phyloP scores from a whole-genome alignment of 2,888 invertebrate genomes.

The Ophion ellenae region DNA sequence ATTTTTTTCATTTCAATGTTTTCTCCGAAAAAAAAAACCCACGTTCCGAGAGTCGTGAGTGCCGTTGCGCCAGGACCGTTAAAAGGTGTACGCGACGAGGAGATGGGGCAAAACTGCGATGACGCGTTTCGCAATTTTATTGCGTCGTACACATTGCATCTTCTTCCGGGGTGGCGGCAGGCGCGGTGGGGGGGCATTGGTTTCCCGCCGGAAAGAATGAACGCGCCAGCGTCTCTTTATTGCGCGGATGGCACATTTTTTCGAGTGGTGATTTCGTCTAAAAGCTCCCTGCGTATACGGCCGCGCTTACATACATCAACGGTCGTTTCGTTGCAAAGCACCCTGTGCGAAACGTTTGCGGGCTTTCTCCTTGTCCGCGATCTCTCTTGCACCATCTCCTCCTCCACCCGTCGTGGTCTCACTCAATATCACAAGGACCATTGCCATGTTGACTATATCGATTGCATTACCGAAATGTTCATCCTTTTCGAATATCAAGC shows the following conservation, averaged over 20 bases:
- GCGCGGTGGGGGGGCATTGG: not conserved
- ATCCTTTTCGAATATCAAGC: slow-evolving; percentile 25
- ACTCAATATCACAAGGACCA: slow-evolving; percentile 16
- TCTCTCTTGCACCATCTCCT: slow-evolving; percentile 13
- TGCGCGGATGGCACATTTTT: slow-evolving; percentile 26
- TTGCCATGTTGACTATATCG: slow-evolving; percentile 12
- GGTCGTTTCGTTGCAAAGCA: slow-evolving; percentile 43
- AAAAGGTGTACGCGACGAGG: not conserved
- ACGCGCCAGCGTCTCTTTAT: not conserved
- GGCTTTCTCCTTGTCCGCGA: slow-evolving; percentile 17
- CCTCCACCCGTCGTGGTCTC: not conserved
- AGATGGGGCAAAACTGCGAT: not conserved
- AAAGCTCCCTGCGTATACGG: slow-evolving; percentile 27
- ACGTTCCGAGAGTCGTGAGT: not conserved
- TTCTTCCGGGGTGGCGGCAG: not conserved
- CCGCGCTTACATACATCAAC: slow-evolving; percentile 26
- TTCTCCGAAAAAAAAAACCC: not conserved
- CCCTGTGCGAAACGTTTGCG: slow-evolving; percentile 41
- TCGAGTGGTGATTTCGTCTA: slow-evolving; percentile 36
- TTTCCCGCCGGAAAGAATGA: slow-evolving; percentile 3
- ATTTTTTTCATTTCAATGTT: not conserved
- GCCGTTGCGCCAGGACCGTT: not conserved
- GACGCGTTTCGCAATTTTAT: slow-evolving; percentile 32
- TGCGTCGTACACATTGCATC: slow-evolving; percentile 7
- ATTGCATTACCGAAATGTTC: slow-evolving; percentile 36